These are phyloP conservation scores for Oreortyx pictus DNA, from an alignment of 2,797 vertebrate species.

Conservation along the genomic window DNA sequence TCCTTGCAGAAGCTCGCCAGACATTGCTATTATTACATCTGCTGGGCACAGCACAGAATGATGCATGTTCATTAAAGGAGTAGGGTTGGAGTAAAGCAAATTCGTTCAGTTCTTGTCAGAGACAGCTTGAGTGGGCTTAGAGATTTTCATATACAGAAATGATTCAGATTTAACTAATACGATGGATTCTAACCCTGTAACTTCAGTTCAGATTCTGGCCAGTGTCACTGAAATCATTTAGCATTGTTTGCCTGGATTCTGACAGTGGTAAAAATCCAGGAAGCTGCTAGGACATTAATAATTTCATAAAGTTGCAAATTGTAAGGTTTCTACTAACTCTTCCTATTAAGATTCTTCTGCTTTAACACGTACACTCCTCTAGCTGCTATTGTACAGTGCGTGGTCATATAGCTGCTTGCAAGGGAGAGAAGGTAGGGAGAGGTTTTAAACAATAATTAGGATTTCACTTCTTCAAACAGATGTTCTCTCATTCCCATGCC, in stretches of 20 bases:
- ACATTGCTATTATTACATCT: conserved; percentile 72
- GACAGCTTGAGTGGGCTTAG: neutral
- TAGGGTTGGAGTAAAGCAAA: conserved; percentile 36
- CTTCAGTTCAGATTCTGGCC: neutral
- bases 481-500: neutral
- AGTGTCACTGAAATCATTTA: neutral
- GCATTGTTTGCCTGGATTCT: neutral
- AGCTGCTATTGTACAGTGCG: neutral
- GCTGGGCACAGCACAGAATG: conserved; percentile 37
- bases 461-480: neutral
- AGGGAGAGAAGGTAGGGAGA: neutral
- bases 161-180: neutral
- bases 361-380: neutral
- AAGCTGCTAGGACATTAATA: neutral
- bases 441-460: neutral
- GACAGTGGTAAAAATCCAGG: neutral
- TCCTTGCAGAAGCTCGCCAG: conserved; percentile 63
- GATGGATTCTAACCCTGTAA: neutral
- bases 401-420: neutral
- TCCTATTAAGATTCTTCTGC: neutral
- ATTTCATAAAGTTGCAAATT: neutral
- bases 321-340: neutral
- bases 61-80: conserved; percentile 55
- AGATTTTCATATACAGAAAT: neutral
- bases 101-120: neutral